phyloP scores from a whole-genome alignment of 1,140 invertebrate species.

The Aphidius gifuensis region DNA sequence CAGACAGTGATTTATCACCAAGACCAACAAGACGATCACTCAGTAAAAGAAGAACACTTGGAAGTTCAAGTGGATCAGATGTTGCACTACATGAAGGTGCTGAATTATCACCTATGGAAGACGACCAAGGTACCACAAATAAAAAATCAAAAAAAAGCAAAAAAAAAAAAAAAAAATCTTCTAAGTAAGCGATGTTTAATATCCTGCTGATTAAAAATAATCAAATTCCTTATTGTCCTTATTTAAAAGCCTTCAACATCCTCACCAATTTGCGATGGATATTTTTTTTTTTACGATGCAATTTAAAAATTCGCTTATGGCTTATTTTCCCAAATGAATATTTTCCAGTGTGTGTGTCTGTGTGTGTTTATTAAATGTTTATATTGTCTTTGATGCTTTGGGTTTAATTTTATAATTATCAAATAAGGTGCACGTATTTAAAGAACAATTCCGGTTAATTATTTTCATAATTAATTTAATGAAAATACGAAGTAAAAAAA shows the following conservation, averaged over 20 bases:
- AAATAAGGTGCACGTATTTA: no score
- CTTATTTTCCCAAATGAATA: neutral
- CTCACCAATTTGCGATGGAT: constrained; percentile 1
- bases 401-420: no score
- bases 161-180: constrained; percentile 35
- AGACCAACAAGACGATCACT: constrained; percentile 43
- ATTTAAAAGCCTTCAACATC: constrained; percentile 4
- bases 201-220: constrained; percentile 38
- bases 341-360: constrained; percentile 2
- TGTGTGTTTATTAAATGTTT: constrained; percentile 15
- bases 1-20: constrained; percentile 48
- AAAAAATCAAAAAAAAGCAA: constrained; percentile 19
- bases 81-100: constrained; percentile 63
- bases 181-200: constrained; percentile 56
- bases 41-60: constrained; percentile 53
- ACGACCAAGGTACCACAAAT: constrained; percentile 54
- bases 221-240: constrained; percentile 11
- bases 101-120: constrained; percentile 55
- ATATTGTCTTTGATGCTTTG: no score
- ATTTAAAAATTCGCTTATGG: neutral
- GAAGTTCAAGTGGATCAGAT: constrained; percentile 64
- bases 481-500: no score
- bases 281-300: no score
- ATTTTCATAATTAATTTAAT: no score
- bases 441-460: no score